A percentile compares a stretch with the other conserved stretches of the same genome.
Conservation (phyloP, 2,113 vertebrate species). For the Brachirus orientalis region DNA sequence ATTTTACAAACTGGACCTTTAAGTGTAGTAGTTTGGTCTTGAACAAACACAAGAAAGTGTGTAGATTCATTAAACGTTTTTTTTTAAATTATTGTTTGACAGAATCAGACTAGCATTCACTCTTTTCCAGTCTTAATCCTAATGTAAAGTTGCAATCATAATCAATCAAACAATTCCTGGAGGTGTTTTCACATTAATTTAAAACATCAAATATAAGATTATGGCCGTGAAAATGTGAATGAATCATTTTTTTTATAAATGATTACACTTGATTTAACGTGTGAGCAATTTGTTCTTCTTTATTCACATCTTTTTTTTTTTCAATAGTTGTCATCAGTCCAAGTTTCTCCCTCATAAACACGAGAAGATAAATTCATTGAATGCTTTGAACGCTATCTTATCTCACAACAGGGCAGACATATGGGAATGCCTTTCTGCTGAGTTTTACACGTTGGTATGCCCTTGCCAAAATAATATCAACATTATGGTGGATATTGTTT, state of each 20-base stretch:
- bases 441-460: not conserved
- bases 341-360: slow-evolving; percentile 30
- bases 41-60: slow-evolving; percentile 5
- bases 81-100: slow-evolving; percentile 12
- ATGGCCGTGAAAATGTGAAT: slow-evolving; percentile 36
- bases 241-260: too few species aligned
- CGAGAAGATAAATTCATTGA: slow-evolving; percentile 36
- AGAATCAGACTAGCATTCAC: not conserved
- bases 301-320: slow-evolving; percentile 34
- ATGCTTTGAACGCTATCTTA: slow-evolving; percentile 27
- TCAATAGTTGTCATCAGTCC: slow-evolving; percentile 22
- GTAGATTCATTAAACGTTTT: slow-evolving; percentile 1
- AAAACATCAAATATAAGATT: slow-evolving; percentile 18
- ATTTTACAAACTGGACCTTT: too few species aligned
- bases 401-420: slow-evolving; percentile 25
- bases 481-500: not conserved
- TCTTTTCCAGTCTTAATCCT: slow-evolving; percentile 16
- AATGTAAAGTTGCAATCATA: slow-evolving; percentile 13
- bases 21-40: not conserved
- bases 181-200: slow-evolving; percentile 20
- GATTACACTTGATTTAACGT: too few species aligned
- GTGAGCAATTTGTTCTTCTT: slow-evolving; percentile 29
- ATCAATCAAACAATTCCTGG: slow-evolving; percentile 6
- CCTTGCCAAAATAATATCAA: not conserved
- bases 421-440: slow-evolving; percentile 37